These are phyloP conservation scores for Nymphalis urticae DNA, from an alignment of 2,888 invertebrate genomes.

Conservation along the genomic window DNA sequence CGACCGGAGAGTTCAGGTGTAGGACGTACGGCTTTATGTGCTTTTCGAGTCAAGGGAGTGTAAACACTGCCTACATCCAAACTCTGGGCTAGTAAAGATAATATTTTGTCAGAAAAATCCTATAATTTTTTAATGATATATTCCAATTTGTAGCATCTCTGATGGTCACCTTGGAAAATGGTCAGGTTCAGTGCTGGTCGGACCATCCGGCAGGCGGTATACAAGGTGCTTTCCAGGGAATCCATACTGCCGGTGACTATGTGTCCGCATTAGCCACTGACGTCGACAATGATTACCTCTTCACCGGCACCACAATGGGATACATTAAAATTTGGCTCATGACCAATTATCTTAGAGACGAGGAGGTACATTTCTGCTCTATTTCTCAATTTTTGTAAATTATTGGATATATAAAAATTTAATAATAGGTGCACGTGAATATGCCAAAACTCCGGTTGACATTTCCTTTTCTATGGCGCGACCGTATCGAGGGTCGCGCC, in stretches of 20 bases:
- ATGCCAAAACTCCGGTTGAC: conserved; percentile 84
- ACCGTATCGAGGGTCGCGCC: conserved; percentile 85
- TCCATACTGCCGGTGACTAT: conserved; percentile 85
- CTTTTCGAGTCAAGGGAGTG: too few relatives aligned
- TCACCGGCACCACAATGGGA: conserved; percentile 86
- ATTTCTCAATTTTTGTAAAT: background rate
- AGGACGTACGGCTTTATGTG: too few relatives aligned
- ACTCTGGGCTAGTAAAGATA: too few relatives aligned
- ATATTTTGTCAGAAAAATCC: too few relatives aligned
- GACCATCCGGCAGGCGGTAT: conserved; percentile 88
- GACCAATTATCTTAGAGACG: conserved; percentile 82
- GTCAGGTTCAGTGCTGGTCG: conserved; percentile 90
- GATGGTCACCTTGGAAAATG: conserved; percentile 87
- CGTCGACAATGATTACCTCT: conserved; percentile 85
- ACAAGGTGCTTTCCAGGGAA: conserved; percentile 85
- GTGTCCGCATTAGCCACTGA: conserved; percentile 87
- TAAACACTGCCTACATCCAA: too few relatives aligned
- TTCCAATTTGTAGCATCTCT: conserved; percentile 80
- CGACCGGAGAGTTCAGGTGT: too few relatives aligned
- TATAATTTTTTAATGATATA: background rate
- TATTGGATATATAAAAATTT: background rate
- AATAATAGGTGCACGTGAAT: conserved; percentile 71
- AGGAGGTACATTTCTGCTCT: conserved; percentile 52
- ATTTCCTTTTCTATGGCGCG: conserved; percentile 88
- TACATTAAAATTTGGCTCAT: conserved; percentile 91